Base-by-base conservation (phyloP, 2,797 vertebrate species). In the Ambastaia sidthimunki region DNA sequence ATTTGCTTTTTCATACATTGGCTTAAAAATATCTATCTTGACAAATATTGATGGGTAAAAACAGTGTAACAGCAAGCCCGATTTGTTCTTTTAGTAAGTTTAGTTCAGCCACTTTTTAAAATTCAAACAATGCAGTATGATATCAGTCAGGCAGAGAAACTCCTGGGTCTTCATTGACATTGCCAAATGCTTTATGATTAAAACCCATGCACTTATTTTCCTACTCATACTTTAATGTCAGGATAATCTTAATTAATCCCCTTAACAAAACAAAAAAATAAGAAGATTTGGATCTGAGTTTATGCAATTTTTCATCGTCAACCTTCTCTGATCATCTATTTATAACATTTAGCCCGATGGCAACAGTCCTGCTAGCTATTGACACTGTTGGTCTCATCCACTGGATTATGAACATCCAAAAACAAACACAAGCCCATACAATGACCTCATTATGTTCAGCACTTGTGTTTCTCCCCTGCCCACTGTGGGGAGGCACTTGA, bases 241-340 rank as follows among this genome's bases (percentile, higher is more conserved):
- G 86, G 85, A 88, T 91, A 91, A 92, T 92, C 89, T 88, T 72
- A 84, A 85, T 85, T 89, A 92, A 93, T 92, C 90, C 88, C 89
- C 89, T 90, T 88, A 69, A 87, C 88, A 83, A 87, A n/a, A n/a
- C n/a, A n/a, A n/a, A n/a, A 85, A 88, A 88, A 31, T 88, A 86
- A 54, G 25, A 78, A 25, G 44, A 34, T 78, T 25, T 44, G 41
- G 41, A 44, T 34, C 47, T 89, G 88, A 34, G 55, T 50, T 60
- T n/a, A n/a, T 4, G 1, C 54, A 62, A 7, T 50, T 71, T 77
- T 71, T 71, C 13, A 62, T 70, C 34, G 76, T 78, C 25, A 78
- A 12, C n/a, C 57, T 41, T 41, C 19, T 54, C 3, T 68, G 23
- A 62, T 78, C 47, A 78, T 72, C 21, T 54, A 65, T 72, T 79